A percentile compares a stretch with the other conserved stretches of the same genome.
phyloP scores from a whole-genome alignment of 1,140 invertebrate species.

The Euborellia annulipes region DNA sequence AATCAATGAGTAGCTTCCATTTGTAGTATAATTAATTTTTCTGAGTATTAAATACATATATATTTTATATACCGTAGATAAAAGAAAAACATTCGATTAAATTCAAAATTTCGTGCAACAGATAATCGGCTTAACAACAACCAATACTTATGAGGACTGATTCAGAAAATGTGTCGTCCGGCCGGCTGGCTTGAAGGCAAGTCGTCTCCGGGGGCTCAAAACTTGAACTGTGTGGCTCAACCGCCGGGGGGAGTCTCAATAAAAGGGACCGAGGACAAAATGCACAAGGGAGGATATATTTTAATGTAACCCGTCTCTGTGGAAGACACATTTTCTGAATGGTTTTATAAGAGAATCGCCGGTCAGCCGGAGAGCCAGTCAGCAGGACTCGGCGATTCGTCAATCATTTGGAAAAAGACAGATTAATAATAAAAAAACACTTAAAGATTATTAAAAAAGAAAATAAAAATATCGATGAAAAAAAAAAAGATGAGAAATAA shows the following conservation, averaged over 20 bases:
- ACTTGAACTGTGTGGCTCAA: too few species aligned
- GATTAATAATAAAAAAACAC: conserved; percentile 3
- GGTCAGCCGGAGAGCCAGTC: too few species aligned
- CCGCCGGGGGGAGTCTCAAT: background rate
- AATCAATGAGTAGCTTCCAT: too few species aligned
- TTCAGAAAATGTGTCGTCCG: conserved; percentile 34
- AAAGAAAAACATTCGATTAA: too few species aligned
- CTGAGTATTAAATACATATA: too few species aligned
- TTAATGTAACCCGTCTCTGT: conserved; percentile 36
- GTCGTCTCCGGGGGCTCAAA: conserved; percentile 5
- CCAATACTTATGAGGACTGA: background rate
- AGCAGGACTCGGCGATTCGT: background rate
- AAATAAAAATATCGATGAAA: conserved; percentile 11
- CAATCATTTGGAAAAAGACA: conserved; percentile 4
- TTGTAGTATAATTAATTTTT: too few species aligned
- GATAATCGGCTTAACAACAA: too few species aligned
- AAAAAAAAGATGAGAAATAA: conserved; percentile 25
- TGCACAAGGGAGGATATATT: conserved; percentile 12
- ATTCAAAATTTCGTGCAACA: too few species aligned
- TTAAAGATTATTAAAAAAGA: conserved; percentile 20
- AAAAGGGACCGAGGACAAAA: background rate
- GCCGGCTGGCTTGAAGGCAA: conserved; percentile 10
- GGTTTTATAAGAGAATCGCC: background rate
- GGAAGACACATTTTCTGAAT: conserved; percentile 80
- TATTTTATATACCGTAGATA: too few species aligned